Evolutionary conservation across 2,797 vertebrate species (phyloP), one percentile per base, ranked within the genome.

Genomic region (Coregonus sp.): DNA sequence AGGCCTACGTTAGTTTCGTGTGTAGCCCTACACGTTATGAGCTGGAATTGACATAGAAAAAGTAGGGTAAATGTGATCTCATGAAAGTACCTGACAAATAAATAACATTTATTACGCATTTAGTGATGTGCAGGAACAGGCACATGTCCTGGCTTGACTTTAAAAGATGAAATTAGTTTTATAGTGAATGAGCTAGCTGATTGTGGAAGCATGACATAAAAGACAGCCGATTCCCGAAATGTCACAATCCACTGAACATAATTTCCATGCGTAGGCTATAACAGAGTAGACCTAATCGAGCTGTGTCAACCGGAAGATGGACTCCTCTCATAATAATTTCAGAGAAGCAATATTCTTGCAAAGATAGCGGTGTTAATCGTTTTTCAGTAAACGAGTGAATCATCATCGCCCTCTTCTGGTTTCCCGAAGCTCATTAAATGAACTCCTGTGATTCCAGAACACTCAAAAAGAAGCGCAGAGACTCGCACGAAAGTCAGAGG

Each of bases 391-490:
- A 81, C 78, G 35, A 70, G 37, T 0, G 71, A 52, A 0, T 63
- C 72, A 7, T 52, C 86, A 89, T 86, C 88, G 91, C 90, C 92
- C 89, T 86, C 92, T 92, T 79, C 74, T 14, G 92, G 87, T 31
- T 0, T 15, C 1, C 69, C 37, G 25, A 14, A 72, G 77, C 78
- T 72, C 79, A 31, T 73, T 81, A 77, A 20, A 37, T 90, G 90
- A 92, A 91, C 86, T 87, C 86, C 80, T 18, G 88, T 16, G 89
- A 80, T 85, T 86, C 86, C 84, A 86, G 84, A 78, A 85, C 88
- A 85, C 82, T 80, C 84, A 81, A 47, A 85, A 84, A 88, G 84
- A 63, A 86, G 87, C 90, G 84, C 89, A 82, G 70, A 14, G 85
- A 74, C 81, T 12, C 40, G 80, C 82, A 88, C 40, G 77, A 81